Evolutionary conservation across 2,113 vertebrate species (phyloP), one percentile per base, ranked within the genome.

Genomic region (Rhinolophus ferrumequinum): DNA sequence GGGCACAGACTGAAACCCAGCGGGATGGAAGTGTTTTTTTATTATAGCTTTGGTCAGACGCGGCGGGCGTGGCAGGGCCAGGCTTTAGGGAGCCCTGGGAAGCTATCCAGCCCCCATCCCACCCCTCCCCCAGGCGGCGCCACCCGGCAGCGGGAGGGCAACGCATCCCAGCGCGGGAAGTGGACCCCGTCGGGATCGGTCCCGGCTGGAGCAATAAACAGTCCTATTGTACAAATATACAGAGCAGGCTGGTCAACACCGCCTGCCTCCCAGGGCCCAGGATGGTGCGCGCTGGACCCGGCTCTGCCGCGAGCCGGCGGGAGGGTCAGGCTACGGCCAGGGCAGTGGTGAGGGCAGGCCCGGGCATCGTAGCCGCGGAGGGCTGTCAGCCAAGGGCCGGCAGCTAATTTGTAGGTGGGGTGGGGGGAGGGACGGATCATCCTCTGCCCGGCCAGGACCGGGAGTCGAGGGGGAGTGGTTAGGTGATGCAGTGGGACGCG

Each of bases 1-100:
- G 92, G 69, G 94, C 50, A 92, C 73, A 96, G 66, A 94, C 58
- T 5, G 62, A 91, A 95, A 92, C 8, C 81, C 88, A 24, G 22
- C 9, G 1, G 88, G 90, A 69, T 96, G 93, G 85, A 96, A 94
- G 69, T 93, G 85, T 44, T 93, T 89, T 97, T 54, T 98, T 97
- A 97, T 97, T 97, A 76, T 84, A 97, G 96, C 97, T 97, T 97
- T 97, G 97, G 97, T 97, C 97, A 96, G 77, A 97, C 15, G 21
- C 52, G 14, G 52, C 52, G 88, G 92, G 82, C 44, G 19, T 80
- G 69, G 91, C 90, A 50, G 30, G 87, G 69, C 66, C 7, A 10
- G 86, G 73, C 41, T 81, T 60, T 83, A 56, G n/a, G 44, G 62
- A 66, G 79, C 62, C 67, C 90, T 95, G 85, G 88, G 95, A 91